Conservation (phyloP, 2,888 invertebrate species). For the Megamerina dolium region DNA sequence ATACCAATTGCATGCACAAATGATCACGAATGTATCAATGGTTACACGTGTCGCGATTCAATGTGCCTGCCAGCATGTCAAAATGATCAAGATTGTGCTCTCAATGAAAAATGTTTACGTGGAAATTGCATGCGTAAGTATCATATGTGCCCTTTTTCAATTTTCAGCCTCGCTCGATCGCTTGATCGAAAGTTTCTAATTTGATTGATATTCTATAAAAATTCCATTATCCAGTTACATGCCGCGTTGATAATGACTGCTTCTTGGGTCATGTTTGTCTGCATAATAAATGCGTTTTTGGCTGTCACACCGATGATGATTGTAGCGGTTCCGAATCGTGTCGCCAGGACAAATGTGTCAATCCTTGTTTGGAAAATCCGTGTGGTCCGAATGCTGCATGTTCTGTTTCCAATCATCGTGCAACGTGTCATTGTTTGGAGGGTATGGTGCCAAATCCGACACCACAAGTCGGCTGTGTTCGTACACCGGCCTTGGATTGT, state of each 20-base stretch:
- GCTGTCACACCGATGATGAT: conserved; percentile 81
- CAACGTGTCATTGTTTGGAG: conserved; percentile 71
- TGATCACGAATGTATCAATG: conserved; percentile 64
- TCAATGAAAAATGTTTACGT: conserved; percentile 81
- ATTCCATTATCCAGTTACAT: conserved; percentile 58
- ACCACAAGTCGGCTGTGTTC: conserved; percentile 79
- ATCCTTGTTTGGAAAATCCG: conserved; percentile 70
- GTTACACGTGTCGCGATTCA: conserved; percentile 70
- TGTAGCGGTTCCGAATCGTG: conserved; percentile 81
- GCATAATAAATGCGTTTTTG: conserved; percentile 77
- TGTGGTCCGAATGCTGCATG: conserved; percentile 83
- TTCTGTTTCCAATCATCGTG: conserved; percentile 72
- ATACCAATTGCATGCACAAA: conserved; percentile 72
- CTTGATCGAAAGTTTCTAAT: too few relatives aligned
- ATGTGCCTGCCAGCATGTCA: conserved; percentile 74
- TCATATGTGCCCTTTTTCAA: too few relatives aligned
- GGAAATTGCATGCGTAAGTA: conserved; percentile 73
- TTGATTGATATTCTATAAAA: conserved; percentile 4
- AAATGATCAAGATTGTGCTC: conserved; percentile 75
- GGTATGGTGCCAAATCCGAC: conserved; percentile 83
- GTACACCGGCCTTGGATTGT: conserved; percentile 72
- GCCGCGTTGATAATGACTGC: conserved; percentile 85
- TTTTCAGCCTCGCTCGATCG: too few relatives aligned
- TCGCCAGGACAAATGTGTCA: conserved; percentile 69
- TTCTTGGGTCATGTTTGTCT: conserved; percentile 87